Base-by-base conservation (phyloP, 2,888 invertebrate genomes). In the Noctua janthe region DNA sequence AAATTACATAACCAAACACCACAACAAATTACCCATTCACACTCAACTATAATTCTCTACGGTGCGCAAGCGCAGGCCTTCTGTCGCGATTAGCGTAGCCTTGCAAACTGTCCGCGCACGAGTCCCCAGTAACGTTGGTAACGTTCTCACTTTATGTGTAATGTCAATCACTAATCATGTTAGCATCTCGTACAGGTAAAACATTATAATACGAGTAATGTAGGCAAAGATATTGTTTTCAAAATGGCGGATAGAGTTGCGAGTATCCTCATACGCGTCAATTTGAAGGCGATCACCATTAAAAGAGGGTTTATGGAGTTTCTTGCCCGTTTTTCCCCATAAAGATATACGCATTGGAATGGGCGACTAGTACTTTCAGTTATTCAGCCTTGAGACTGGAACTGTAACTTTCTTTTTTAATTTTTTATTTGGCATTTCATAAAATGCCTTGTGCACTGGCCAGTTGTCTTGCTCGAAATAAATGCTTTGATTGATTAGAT, bases 61-160 rank as follows among this genome's bases (percentile, higher is more conserved):
- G 43, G 54, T 86, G 82, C 84, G 86, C 82, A 67, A 47, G 74
- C 82, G 83, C 85, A 87, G 88, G 80, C 91, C 91, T 91, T 91
- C 89, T 72, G 85, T 72, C 70, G 79, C 86, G 84, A 89, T 91
- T 91, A 90, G 88, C 90, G 84, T 76, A 87, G 87, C 86, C 81
- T 85, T 87, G 90, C 74, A 66, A 86, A 86, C 59, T 76, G 69
- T 59, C 78, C 39, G 78, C 76, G 83, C 85, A 86, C 85, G 85
- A 86, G 83, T 86, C 35, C 49, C 51, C 69, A 62, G 67, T 69
- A 76, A 17, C 35, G 29, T 64, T 35, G 51, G 64, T 69, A 76
- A 75, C 23, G 73, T 76, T 80, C 75, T 71, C 71, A 78, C 71
- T 73, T 78, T 17, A 62, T 71, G 64, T 75, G 59, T 75, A 11